Evolutionary conservation across 2,113 vertebrate species (phyloP).

Genomic region (Tricholaema leucomelas): DNA sequence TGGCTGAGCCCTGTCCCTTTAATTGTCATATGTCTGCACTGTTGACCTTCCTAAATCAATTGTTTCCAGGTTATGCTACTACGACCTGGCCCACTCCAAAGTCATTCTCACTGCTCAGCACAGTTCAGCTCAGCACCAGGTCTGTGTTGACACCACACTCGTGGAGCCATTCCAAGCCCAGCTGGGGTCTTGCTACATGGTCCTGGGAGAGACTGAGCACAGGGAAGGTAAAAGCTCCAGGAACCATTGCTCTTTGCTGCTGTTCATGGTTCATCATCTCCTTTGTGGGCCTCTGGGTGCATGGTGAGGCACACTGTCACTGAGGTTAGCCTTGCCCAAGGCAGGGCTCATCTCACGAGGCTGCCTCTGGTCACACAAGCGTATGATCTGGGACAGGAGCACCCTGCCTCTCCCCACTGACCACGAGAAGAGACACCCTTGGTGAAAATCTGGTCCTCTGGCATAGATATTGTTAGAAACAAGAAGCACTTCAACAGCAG

Average conservation of each 20-base stretch:
- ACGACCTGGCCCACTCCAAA: slow-evolving; percentile 78
- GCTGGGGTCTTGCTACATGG: slow-evolving; percentile 84
- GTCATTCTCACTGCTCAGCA: slow-evolving; percentile 78
- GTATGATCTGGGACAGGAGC: neutral
- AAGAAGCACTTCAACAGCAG: neutral
- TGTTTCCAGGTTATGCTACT: slow-evolving; percentile 78
- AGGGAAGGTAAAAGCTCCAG: slow-evolving; percentile 76
- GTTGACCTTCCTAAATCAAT: neutral
- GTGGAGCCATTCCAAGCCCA: slow-evolving; percentile 92
- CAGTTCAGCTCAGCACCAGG: slow-evolving; percentile 73
- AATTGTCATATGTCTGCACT: neutral
- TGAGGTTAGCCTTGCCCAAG: neutral
- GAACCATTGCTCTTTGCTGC: neutral
- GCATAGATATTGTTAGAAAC: neutral
- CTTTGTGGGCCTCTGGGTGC: accelerated
- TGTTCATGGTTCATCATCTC: neutral
- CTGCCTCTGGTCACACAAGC: accelerated
- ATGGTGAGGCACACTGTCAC: neutral
- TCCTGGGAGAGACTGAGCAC: slow-evolving; percentile 86
- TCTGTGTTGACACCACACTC: slow-evolving; percentile 80
- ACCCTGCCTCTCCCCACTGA: neutral
- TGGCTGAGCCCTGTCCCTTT: neutral
- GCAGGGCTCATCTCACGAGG: accelerated
- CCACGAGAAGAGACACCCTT: neutral
- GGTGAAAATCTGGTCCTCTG: neutral